Evolutionary conservation across 2,113 vertebrate genomes (phyloP).

Genomic region (Plecturocebus donacophilus): DNA sequence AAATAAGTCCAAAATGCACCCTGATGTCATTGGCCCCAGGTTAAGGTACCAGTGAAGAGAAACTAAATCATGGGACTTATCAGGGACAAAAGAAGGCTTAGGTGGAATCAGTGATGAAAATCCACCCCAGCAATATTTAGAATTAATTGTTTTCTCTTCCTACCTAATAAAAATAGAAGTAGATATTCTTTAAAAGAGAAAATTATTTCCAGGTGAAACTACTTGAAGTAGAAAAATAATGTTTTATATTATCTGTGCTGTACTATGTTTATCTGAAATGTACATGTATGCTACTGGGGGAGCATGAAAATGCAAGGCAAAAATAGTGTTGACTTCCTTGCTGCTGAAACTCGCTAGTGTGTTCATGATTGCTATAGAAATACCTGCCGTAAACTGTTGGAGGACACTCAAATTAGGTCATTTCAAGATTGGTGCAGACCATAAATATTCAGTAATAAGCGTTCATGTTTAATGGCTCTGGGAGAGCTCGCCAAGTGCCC

Average conservation of each 20-base stretch:
- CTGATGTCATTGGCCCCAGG: too few relatives aligned
- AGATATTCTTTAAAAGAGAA: slow-evolving; percentile 40
- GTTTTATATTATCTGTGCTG: not conserved
- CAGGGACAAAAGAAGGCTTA: not conserved
- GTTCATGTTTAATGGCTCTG: slow-evolving; percentile 38
- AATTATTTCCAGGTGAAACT: slow-evolving; percentile 4
- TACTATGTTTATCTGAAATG: not conserved
- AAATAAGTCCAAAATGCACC: not conserved
- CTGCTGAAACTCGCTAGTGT: not conserved
- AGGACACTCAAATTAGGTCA: slow-evolving; percentile 15
- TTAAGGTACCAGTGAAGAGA: not conserved
- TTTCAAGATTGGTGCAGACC: not conserved
- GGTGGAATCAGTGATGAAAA: not conserved
- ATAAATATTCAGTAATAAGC: slow-evolving; percentile 60
- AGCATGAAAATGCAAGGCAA: not conserved
- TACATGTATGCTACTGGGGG: not conserved
- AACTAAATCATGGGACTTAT: not conserved
- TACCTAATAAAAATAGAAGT: slow-evolving; percentile 25
- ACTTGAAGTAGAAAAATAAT: not conserved
- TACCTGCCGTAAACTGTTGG: slow-evolving; percentile 20
- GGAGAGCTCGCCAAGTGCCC: slow-evolving; percentile 36
- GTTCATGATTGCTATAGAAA: slow-evolving; percentile 26
- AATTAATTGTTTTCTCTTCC: slow-evolving; percentile 22
- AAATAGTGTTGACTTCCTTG: not conserved
- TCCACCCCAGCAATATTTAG: not conserved